These are phyloP conservation scores for Calyptommatus sinebrachiatus DNA, from an alignment of 2,113 vertebrate genomes.

Conservation along the genomic window DNA sequence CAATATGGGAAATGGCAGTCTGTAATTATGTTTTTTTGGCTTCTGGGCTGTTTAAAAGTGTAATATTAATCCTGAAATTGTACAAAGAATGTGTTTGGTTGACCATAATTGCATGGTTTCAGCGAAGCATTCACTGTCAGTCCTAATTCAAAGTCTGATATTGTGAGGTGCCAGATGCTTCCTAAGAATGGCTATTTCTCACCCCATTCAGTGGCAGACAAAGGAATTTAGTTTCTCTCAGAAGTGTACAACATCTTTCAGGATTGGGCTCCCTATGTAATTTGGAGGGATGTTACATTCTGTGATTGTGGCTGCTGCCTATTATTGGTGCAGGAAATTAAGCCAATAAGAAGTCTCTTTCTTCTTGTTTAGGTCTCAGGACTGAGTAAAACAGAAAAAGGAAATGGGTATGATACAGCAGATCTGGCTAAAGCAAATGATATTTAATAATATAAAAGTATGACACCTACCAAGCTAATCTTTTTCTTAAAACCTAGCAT, in stretches of 20 bases:
- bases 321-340: slow-evolving; percentile 21
- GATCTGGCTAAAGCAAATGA: too few relatives aligned
- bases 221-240: slow-evolving; percentile 21
- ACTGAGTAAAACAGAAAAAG: background rate
- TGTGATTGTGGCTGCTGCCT: background rate
- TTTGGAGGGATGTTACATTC: background rate
- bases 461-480: too few relatives aligned
- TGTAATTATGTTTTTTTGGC: slow-evolving; percentile 71
- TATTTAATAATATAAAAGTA: too few relatives aligned
- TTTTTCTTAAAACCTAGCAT: too few relatives aligned
- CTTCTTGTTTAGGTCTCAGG: background rate
- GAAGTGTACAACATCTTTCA: background rate
- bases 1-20: slow-evolving; percentile 58
- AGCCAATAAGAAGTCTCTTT: slow-evolving; percentile 7
- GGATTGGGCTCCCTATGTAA: background rate
- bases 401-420: too few relatives aligned
- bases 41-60: slow-evolving; percentile 61
- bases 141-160: slow-evolving; percentile 50
- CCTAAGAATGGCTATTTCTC: slow-evolving; percentile 9
- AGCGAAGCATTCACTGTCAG: slow-evolving; percentile 59
- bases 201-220: background rate
- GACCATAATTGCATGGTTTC: slow-evolving; percentile 59
- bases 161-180: slow-evolving; percentile 42
- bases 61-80: slow-evolving; percentile 70
- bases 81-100: slow-evolving; percentile 62